These are phyloP conservation scores for Eidolon dupreanum DNA, from an alignment of 2,797 vertebrate genomes.

Conservation along the genomic window DNA sequence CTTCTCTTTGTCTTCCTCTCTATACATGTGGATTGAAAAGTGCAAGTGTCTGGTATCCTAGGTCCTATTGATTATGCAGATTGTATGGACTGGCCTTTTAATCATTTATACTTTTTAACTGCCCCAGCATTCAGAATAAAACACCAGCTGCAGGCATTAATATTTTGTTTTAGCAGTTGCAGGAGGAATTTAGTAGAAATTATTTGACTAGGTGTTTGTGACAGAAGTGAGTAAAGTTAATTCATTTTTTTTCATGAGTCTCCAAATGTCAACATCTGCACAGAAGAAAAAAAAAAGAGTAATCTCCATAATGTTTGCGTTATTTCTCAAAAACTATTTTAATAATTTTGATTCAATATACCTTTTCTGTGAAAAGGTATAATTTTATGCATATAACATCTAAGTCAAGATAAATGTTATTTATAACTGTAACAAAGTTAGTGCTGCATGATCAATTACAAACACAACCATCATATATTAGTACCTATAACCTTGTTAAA, in stretches of 20 bases:
- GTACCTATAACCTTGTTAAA: neutral
- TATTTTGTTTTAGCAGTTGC: conserved; percentile 46
- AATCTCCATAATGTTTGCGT: neutral
- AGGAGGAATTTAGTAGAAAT: conserved; percentile 55
- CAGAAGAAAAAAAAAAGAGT: neutral
- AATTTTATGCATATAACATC: neutral
- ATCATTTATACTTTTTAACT: conserved; percentile 73
- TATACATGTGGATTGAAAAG: neutral
- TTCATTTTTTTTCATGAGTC: conserved; percentile 37
- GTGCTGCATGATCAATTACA: neutral
- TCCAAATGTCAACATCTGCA: conserved; percentile 19
- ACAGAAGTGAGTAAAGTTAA: conserved; percentile 49
- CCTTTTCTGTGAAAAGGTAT: neutral
- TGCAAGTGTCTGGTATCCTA: neutral
- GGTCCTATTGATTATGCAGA: conserved; percentile 77
- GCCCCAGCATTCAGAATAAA: conserved; percentile 56
- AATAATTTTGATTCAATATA: neutral
- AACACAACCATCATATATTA: neutral
- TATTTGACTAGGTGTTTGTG: conserved; percentile 47
- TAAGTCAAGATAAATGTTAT: neutral
- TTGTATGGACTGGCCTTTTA: conserved; percentile 67
- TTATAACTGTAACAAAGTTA: neutral
- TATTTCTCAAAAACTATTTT: neutral
- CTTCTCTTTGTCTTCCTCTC: neutral
- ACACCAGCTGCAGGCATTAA: conserved; percentile 10